Conservation (phyloP, 2,888 invertebrate genomes). For the Zaprionus obscuricornis region DNA sequence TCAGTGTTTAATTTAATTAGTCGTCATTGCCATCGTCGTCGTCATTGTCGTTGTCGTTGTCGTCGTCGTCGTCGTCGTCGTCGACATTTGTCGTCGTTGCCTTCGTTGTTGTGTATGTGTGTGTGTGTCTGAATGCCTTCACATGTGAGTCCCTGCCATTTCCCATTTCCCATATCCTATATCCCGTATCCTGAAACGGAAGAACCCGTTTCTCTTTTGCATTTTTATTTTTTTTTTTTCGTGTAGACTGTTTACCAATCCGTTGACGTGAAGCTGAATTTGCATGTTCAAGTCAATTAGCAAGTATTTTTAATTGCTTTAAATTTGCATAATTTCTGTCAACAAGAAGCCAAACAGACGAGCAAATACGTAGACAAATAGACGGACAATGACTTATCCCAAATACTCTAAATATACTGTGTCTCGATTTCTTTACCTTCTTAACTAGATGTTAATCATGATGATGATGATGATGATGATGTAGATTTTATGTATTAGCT, state of each 20-base stretch:
- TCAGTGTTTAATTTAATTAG: constrained; percentile 74
- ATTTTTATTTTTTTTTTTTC: neutral
- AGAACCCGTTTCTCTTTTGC: constrained; percentile 19
- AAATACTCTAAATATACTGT: too few species aligned
- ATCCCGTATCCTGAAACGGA: constrained; percentile 8
- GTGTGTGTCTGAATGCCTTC: neutral
- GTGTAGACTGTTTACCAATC: constrained; percentile 40
- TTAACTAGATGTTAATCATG: too few species aligned
- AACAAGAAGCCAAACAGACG: constrained; percentile 49
- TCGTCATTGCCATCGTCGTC: constrained; percentile 16
- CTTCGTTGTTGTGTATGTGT: constrained; percentile 2
- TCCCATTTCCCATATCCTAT: neutral
- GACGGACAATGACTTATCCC: too few species aligned
- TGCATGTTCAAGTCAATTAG: constrained; percentile 68
- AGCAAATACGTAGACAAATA: too few species aligned
- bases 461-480: too few species aligned
- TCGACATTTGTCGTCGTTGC: constrained; percentile 33
- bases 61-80: constrained; percentile 9
- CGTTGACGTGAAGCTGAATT: constrained; percentile 35
- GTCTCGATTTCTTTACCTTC: too few species aligned
- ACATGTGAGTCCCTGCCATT: constrained; percentile 23
- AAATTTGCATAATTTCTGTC: constrained; percentile 77
- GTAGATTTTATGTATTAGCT: constrained; percentile 63
- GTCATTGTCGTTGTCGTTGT: constrained; percentile 32
- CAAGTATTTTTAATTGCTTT: constrained; percentile 77